Evolutionary conservation across 2,113 vertebrate genomes (phyloP), one percentile per base, ranked within the genome.

Genomic region (Anhinga rufa): DNA sequence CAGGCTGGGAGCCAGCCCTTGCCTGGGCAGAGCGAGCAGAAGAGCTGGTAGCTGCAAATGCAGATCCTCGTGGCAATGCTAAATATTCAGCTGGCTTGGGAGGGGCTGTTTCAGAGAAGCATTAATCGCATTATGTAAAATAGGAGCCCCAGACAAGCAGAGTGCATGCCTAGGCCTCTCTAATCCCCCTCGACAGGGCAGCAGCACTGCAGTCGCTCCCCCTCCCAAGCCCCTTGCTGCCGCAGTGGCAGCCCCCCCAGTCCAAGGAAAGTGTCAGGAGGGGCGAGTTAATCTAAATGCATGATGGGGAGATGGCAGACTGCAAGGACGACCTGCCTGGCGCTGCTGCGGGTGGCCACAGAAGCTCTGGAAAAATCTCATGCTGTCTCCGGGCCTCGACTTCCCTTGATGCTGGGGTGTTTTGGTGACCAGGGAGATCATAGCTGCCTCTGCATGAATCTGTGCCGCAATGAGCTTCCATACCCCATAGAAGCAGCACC

Each of bases 321-420:
- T 25, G 29, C 40, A 21, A 42, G 29, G 68, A 54, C 5, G 1
- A 24, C 34, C 24, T 48, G 58, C 20, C 51, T 21, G 51, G 58
- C n/a, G 31, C 31, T 31, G 58, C 42, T 1, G 0, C 1, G 4
- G n/a, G n/a, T 9, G 20, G 11, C 42, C 13, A 17, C 2, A 0
- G 44, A 51, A 58, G 20, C 32, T 32, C 26, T 29, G 74, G 74
- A 38, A 66, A 79, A 60, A 38, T 14, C 44, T 49, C 1, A 0
- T 14, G 10, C 51, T 29, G 32, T 4, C 44, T 66, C 75, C 24
- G 34, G 34, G 68, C 24, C 44, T 34, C 2, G 2, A 20, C 14
- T 25, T 34, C 58, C 58, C 32, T 24, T 9, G 1, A 4, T 4
- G 14, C 55, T 9, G 40, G 13, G 51, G 36, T 9, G 57, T 26